phyloP scores from a whole-genome alignment of 2,797 vertebrate species.

The Ispidina lecontei region DNA sequence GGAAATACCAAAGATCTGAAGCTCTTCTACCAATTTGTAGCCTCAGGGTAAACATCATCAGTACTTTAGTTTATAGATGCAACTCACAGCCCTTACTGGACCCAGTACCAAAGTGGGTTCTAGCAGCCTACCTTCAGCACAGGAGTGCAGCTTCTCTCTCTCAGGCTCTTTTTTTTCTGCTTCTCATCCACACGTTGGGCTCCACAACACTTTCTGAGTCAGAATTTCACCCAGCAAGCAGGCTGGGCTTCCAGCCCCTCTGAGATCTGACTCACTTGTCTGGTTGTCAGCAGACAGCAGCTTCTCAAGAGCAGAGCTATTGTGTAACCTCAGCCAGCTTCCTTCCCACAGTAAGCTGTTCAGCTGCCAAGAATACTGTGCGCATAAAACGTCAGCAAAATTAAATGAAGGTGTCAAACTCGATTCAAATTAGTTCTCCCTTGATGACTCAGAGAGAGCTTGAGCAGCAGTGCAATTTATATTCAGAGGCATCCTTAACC shows the following conservation, averaged over 20 bases:
- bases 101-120: neutral
- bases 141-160: rapidly evolving
- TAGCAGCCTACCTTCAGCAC: neutral
- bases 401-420: neutral
- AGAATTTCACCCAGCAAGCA: neutral
- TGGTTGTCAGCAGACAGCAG: neutral
- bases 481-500: neutral
- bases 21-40: neutral
- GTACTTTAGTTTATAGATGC: rapidly evolving
- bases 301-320: neutral
- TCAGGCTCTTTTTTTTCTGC: neutral
- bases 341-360: neutral
- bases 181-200: neutral
- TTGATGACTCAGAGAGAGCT: neutral
- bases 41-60: neutral
- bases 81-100: rapidly evolving
- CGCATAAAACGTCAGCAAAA: neutral
- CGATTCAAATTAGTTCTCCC: neutral
- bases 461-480: neutral
- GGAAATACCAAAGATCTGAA: neutral
- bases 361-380: neutral
- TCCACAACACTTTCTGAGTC: neutral
- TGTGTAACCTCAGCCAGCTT: neutral
- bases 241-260: neutral
- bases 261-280: neutral